Conservation (phyloP, 2,797 vertebrate species). For the Diplodus sargus region DNA sequence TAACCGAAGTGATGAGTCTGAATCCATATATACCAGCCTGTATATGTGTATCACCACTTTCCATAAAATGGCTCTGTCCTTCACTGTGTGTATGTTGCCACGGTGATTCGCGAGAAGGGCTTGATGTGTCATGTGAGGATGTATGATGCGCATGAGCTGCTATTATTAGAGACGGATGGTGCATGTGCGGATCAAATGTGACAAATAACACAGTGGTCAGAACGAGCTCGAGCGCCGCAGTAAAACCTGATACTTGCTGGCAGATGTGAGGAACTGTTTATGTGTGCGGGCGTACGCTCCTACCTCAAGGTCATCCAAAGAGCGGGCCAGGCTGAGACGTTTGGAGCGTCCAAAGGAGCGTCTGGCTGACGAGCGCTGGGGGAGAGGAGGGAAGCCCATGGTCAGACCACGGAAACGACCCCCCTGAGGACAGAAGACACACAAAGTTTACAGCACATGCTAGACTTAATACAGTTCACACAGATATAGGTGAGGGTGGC, state of each 20-base stretch:
- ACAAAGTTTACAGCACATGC: constrained; percentile 1
- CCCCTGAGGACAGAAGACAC: constrained; percentile 69
- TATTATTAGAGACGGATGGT: constrained; percentile 62
- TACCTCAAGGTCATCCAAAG: constrained; percentile 97
- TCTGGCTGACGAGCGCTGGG: constrained; percentile 88
- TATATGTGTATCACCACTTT: background rate
- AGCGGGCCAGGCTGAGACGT: constrained; percentile 93
- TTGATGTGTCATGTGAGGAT: constrained; percentile 56
- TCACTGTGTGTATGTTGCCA: constrained; percentile 59
- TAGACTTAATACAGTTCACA: background rate
- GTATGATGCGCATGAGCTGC: constrained; percentile 49
- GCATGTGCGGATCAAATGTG: constrained; percentile 60
- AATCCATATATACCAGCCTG: background rate
- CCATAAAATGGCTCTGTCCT: constrained; percentile 12
- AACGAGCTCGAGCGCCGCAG: background rate
- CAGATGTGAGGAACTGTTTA: background rate
- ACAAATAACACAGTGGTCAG: constrained; percentile 24
- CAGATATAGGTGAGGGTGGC: background rate
- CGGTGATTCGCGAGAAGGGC: constrained; percentile 53
- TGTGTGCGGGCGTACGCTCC: background rate
- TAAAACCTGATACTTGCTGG: background rate
- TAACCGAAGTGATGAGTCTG: background rate
- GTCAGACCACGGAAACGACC: constrained; percentile 88
- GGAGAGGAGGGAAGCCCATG: constrained; percentile 86
- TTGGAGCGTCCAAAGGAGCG: constrained; percentile 93